Evolutionary conservation across 1,140 invertebrate genomes (phyloP).

Genomic region (Lordiphosa collinella): DNA sequence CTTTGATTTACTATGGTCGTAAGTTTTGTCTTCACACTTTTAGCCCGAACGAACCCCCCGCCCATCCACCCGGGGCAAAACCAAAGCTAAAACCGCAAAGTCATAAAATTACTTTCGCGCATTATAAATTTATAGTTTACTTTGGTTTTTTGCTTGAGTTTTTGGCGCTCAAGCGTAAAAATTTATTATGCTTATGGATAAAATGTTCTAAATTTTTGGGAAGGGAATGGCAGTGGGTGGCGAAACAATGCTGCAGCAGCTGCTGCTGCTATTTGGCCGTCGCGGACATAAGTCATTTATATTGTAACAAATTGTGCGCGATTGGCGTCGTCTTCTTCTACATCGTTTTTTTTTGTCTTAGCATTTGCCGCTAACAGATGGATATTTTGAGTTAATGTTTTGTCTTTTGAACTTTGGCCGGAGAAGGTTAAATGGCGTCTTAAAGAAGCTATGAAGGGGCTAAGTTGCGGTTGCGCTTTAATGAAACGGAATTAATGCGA

Average conservation of each 20-base stretch:
- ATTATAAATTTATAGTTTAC: slow-evolving; percentile 79
- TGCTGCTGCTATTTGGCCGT: slow-evolving; percentile 49
- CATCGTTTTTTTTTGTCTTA: slow-evolving; percentile 31
- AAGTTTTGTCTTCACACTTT: slow-evolving; percentile 58
- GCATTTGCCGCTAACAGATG: slow-evolving; percentile 47
- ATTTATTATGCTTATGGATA: slow-evolving; percentile 77
- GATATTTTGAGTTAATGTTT: slow-evolving; percentile 57
- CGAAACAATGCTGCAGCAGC: slow-evolving; percentile 51
- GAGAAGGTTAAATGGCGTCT: slow-evolving; percentile 55
- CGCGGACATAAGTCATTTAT: slow-evolving; percentile 77
- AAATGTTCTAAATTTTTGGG: slow-evolving; percentile 23
- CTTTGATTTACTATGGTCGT: slow-evolving; percentile 59
- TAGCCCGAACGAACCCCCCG: neutral
- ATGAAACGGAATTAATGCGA: slow-evolving; percentile 26
- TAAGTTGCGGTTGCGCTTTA: slow-evolving; percentile 32
- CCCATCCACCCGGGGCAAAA: slow-evolving; percentile 30
- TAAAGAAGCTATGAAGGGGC: slow-evolving; percentile 25
- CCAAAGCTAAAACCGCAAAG: slow-evolving; percentile 76
- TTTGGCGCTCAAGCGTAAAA: slow-evolving; percentile 73
- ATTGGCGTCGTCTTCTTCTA: slow-evolving; percentile 53
- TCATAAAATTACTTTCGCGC: slow-evolving; percentile 79
- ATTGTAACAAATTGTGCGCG: slow-evolving; percentile 76
- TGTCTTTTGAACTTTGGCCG: slow-evolving; percentile 60
- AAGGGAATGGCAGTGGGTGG: slow-evolving; percentile 7
- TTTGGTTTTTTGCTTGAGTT: slow-evolving; percentile 39